A percentile compares a stretch with the other conserved stretches of the same genome.
Conservation (phyloP, 2,113 vertebrate species). For the Corythornis cristatus region DNA sequence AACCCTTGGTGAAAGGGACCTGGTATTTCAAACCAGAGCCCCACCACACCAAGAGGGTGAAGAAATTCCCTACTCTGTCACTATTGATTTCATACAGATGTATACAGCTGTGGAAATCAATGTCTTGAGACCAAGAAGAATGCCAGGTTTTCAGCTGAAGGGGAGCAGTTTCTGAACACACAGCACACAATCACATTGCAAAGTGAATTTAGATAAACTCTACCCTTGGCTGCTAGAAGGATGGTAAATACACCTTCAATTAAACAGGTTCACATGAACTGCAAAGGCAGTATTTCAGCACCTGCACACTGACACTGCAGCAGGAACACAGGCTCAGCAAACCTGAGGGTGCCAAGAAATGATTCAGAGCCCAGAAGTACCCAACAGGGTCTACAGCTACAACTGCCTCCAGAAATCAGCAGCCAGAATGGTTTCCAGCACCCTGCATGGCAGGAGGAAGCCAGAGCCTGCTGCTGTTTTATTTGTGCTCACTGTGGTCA, state of each 20-base stretch:
- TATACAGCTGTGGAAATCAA: not conserved
- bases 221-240: not conserved
- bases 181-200: not conserved
- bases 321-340: not conserved
- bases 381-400: not conserved
- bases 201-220: not conserved
- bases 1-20: not conserved
- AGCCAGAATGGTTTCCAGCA: not conserved
- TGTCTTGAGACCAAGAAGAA: not conserved
- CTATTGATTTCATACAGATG: not conserved
- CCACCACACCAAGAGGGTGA: not conserved
- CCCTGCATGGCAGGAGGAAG: not conserved
- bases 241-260: not conserved
- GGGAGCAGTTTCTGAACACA: not conserved
- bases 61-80: not conserved
- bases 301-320: not conserved
- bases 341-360: not conserved
- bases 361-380: not conserved
- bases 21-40: not conserved
- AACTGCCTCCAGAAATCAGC: not conserved
- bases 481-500: not conserved
- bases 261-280: not conserved
- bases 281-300: not conserved
- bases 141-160: not conserved
- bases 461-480: not conserved